Evolutionary conservation across 2,797 vertebrate genomes (phyloP).

Genomic region (Lacerta viridis): DNA sequence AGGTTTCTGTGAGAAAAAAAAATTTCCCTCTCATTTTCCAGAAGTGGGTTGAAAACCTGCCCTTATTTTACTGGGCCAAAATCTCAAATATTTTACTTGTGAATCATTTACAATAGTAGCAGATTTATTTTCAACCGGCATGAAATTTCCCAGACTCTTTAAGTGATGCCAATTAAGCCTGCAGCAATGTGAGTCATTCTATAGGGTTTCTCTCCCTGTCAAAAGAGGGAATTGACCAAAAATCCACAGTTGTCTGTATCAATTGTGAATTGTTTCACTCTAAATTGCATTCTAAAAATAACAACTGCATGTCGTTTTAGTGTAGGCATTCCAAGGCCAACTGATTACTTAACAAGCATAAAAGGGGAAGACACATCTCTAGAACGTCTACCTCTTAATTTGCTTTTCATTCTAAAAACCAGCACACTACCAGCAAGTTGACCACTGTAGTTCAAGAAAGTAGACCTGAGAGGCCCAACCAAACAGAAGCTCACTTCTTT

Average conservation of each 20-base stretch:
- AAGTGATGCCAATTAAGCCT: slow-evolving; percentile 78
- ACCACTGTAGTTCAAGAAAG: slow-evolving; percentile 8
- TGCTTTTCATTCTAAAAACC: background rate
- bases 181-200: slow-evolving; percentile 75
- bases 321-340: background rate
- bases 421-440: background rate
- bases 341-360: slow-evolving; percentile 28
- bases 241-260: slow-evolving; percentile 45
- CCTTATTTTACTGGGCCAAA: slow-evolving; percentile 67
- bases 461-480: background rate
- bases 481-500: slow-evolving; percentile 28
- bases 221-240: slow-evolving; percentile 67
- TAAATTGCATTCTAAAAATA: slow-evolving; percentile 18
- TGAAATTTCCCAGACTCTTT: slow-evolving; percentile 73
- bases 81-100: slow-evolving; percentile 74
- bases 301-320: slow-evolving; percentile 19
- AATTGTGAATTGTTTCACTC: slow-evolving; percentile 8
- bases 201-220: slow-evolving; percentile 35
- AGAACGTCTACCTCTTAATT: slow-evolving; percentile 5
- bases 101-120: slow-evolving; percentile 75
- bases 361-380: background rate
- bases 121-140: slow-evolving; percentile 70
- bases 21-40: slow-evolving; percentile 45
- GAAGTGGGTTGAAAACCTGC: slow-evolving; percentile 58
- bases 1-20: background rate